A percentile compares a stretch with the other conserved stretches of the same genome.
Conservation (phyloP, 2,888 invertebrate species). For the Drosophila nigricruria region DNA sequence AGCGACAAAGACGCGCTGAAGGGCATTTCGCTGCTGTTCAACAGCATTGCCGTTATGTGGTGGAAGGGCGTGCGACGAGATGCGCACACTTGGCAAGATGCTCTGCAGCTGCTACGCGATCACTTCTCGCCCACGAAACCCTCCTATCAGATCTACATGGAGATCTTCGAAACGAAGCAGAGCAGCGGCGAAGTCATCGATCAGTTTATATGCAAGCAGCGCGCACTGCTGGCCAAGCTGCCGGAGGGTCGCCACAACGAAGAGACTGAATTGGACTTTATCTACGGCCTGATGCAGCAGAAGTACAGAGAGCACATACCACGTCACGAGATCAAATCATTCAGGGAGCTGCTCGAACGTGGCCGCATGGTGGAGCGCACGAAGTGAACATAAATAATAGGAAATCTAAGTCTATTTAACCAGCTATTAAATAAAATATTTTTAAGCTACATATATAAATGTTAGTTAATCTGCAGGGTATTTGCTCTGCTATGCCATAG, state of each 20-base stretch:
- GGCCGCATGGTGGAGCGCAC: constrained; percentile 79
- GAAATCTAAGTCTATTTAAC: no score
- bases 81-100: constrained; percentile 79
- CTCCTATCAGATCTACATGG: constrained; percentile 82
- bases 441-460: neutral
- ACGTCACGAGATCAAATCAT: constrained; percentile 78
- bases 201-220: constrained; percentile 80
- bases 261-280: constrained; percentile 81
- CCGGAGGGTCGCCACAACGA: constrained; percentile 83
- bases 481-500: neutral
- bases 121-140: constrained; percentile 83
- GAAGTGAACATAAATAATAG: neutral
- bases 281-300: constrained; percentile 76
- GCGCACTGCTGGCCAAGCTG: constrained; percentile 80
- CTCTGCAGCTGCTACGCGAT: constrained; percentile 76
- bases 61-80: constrained; percentile 83
- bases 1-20: constrained; percentile 81
- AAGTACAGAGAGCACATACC: constrained; percentile 80
- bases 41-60: constrained; percentile 77
- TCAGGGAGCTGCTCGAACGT: constrained; percentile 78
- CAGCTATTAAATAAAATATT: no score
- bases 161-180: constrained; percentile 80
- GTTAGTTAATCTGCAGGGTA: neutral
- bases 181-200: constrained; percentile 62
- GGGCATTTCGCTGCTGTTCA: constrained; percentile 79